Percentiles rank a stretch among this genome's conserved stretches.
Evolutionary conservation across 1,140 invertebrate species (phyloP).

Genomic region (Probaryconus sp.): DNA sequence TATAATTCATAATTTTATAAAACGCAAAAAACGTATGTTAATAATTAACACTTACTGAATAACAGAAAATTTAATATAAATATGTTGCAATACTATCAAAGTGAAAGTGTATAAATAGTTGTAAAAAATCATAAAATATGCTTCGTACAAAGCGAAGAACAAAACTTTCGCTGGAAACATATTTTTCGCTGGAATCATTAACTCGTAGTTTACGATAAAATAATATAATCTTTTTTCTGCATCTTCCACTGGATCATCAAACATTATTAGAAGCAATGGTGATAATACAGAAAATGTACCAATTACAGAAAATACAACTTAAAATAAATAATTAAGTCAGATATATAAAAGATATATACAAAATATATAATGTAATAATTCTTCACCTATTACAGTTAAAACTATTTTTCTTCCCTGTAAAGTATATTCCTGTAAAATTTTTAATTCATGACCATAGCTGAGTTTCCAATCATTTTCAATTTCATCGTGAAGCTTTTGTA

Average conservation of each 20-base stretch:
- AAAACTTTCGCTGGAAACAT: neutral
- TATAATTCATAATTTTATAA: slow-evolving; percentile 9
- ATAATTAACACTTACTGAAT: no score
- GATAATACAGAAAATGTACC: neutral
- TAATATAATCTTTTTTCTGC: slow-evolving; percentile 8
- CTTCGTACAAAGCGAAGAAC: neutral
- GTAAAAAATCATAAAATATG: slow-evolving; percentile 8
- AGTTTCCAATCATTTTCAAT: slow-evolving; percentile 18
- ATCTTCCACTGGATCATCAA: slow-evolving; percentile 4
- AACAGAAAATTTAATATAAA: slow-evolving; percentile 10
- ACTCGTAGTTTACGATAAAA: slow-evolving; percentile 11
- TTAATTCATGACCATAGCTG: neutral
- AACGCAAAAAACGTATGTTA: no score
- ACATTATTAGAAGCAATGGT: neutral
- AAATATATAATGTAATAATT: no score
- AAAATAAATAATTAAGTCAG: neutral
- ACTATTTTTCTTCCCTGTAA: slow-evolving; percentile 11
- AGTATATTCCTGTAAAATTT: slow-evolving; percentile 12
- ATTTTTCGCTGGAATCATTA: slow-evolving; percentile 4
- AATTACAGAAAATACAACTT: slow-evolving; percentile 1
- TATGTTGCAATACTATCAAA: slow-evolving; percentile 3
- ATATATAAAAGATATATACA: neutral
- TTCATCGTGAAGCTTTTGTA: slow-evolving; percentile 16
- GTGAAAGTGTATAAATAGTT: slow-evolving; percentile 1
- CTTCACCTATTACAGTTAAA: slow-evolving; percentile 2